Evolutionary conservation across 2,888 invertebrate species (phyloP).

Genomic region (Leptopterna dolabrata): DNA sequence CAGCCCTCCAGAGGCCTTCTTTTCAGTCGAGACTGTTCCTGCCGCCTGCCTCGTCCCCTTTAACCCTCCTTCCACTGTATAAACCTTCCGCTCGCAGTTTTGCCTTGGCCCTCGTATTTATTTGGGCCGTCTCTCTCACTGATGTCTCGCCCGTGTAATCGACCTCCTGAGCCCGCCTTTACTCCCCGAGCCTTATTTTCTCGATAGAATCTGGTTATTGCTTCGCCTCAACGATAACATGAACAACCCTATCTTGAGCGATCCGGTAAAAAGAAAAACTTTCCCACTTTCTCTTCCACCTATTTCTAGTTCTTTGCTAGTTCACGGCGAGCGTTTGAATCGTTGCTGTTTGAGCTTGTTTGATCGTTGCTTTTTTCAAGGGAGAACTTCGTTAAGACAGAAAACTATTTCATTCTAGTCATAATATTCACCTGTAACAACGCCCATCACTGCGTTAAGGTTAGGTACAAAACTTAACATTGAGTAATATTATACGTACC

Average conservation of each 20-base stretch:
- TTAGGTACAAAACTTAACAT: too few relatives aligned
- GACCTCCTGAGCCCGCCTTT: background rate
- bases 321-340: background rate
- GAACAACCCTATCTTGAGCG: background rate
- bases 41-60: background rate
- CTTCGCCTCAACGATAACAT: background rate
- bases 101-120: background rate
- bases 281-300: background rate
- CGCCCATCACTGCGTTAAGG: too few relatives aligned
- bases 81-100: background rate
- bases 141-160: constrained; percentile 3
- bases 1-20: too few relatives aligned
- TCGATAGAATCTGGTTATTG: background rate
- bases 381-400: too few relatives aligned
- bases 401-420: too few relatives aligned
- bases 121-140: background rate
- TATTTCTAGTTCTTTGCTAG: background rate
- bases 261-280: background rate
- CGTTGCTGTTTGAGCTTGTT: background rate
- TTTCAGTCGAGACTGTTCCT: background rate
- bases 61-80: background rate
- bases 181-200: background rate
- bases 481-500: too few relatives aligned
- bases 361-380: background rate
- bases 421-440: too few relatives aligned